Evolutionary conservation across 2,797 vertebrate species (phyloP).

Genomic region (Coranthus polyacanthus): DNA sequence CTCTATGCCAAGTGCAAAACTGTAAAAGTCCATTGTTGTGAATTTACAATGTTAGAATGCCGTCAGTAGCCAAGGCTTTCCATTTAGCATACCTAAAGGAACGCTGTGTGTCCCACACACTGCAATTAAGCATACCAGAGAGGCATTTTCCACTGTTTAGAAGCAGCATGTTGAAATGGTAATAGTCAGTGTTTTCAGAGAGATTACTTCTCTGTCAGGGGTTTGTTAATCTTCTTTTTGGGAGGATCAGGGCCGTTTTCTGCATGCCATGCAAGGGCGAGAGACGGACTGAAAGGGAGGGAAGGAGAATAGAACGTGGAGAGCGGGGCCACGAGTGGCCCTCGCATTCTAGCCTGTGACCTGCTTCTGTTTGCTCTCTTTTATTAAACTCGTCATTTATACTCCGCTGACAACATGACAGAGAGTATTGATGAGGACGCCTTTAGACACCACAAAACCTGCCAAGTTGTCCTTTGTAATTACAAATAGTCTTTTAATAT

Average conservation of each 20-base stretch:
- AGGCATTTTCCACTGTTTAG: conserved; percentile 73
- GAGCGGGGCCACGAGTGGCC: conserved; percentile 55
- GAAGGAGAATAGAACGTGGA: conserved; percentile 41
- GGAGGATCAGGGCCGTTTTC: conserved; percentile 71
- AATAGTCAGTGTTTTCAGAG: conserved; percentile 78
- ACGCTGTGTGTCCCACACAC: conserved; percentile 57
- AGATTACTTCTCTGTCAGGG: conserved; percentile 81
- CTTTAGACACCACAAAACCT: conserved; percentile 46
- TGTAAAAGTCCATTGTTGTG: conserved; percentile 78
- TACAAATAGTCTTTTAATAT: conserved; percentile 39
- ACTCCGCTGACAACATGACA: conserved; percentile 58
- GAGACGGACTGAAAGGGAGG: conserved; percentile 61
- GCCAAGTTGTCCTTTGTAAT: conserved; percentile 47
- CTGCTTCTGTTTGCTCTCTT: conserved; percentile 72
- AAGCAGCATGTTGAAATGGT: conserved; percentile 80
- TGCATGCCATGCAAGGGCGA: conserved; percentile 60
- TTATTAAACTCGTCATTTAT: conserved; percentile 77
- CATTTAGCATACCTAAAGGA: conserved; percentile 81
- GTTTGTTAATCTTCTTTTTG: conserved; percentile 82
- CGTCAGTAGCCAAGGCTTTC: conserved; percentile 67
- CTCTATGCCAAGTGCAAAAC: conserved; percentile 59
- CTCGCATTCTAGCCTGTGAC: conserved; percentile 71
- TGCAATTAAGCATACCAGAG: conserved; percentile 78
- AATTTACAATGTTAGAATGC: conserved; percentile 77
- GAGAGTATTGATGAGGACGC: conserved; percentile 56